phyloP scores from a whole-genome alignment of 1,140 invertebrate species.

The Diuraphis noxia region DNA sequence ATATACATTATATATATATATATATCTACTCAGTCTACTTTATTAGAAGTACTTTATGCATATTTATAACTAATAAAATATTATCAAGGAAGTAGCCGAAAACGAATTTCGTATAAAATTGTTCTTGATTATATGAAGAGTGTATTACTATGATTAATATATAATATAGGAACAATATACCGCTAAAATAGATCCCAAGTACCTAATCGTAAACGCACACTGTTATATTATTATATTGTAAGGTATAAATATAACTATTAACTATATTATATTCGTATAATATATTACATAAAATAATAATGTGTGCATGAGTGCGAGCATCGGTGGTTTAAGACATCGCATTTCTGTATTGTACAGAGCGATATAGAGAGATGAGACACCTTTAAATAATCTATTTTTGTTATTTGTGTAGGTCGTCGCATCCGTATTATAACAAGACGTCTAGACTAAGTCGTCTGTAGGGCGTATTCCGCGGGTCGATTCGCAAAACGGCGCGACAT shows the following conservation, averaged over 20 bases:
- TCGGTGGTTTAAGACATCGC: not conserved
- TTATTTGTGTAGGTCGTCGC: conserved; percentile 52
- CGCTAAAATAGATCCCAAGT: no score
- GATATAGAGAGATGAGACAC: conserved; percentile 27
- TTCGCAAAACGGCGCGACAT: conserved; percentile 27
- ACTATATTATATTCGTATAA: no score
- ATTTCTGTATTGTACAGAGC: not conserved
- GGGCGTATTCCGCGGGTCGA: conserved; percentile 53
- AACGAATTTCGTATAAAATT: not conserved
- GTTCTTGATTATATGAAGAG: no score
- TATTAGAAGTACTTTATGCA: not conserved
- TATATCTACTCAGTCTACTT: not conserved
- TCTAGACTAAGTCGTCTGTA: conserved; percentile 54
- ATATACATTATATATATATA: not conserved
- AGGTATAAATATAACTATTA: no score
- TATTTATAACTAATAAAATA: not conserved
- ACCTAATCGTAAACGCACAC: no score
- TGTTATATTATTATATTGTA: no score
- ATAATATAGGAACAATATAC: no score
- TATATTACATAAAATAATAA: not conserved
- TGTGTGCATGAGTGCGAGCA: not conserved
- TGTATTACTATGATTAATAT: no score
- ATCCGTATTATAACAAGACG: conserved; percentile 35
- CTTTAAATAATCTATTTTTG: conserved; percentile 52
- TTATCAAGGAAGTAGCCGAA: not conserved